phyloP scores from a whole-genome alignment of 1,140 invertebrate genomes.

The Octopus sinensis region DNA sequence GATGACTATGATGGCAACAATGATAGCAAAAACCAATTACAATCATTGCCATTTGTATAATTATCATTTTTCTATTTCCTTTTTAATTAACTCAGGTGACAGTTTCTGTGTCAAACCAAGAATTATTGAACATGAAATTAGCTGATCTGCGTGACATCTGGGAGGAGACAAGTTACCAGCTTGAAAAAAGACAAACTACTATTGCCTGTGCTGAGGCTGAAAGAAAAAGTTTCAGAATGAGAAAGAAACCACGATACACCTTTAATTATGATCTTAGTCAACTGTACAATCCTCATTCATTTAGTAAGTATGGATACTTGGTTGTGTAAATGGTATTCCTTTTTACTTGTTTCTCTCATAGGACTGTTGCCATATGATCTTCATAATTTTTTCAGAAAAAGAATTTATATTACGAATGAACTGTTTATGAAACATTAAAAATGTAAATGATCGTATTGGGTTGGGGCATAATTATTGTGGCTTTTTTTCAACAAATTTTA shows the following conservation, averaged over 20 bases:
- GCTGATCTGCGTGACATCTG: slow-evolving; percentile 74
- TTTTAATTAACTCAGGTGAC: slow-evolving; percentile 41
- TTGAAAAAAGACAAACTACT: slow-evolving; percentile 83
- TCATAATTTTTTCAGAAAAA: no score
- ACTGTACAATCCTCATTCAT: slow-evolving; percentile 23
- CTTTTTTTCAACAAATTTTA: no score
- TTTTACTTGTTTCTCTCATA: background rate
- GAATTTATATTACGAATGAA: no score
- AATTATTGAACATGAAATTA: slow-evolving; percentile 68
- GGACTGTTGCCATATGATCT: no score
- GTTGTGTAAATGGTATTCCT: background rate
- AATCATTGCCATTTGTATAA: no score
- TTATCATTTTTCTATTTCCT: no score
- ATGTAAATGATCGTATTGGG: no score
- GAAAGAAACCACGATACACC: slow-evolving; percentile 55
- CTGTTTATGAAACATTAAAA: no score
- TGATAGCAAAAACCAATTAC: no score
- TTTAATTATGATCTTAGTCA: slow-evolving; percentile 63
- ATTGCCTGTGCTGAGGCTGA: slow-evolving; percentile 76
- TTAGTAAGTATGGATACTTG: background rate
- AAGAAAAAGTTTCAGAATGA: slow-evolving; percentile 61
- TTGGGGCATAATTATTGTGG: no score
- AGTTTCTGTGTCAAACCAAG: slow-evolving; percentile 64
- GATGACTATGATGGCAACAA: no score
- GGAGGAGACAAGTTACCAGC: slow-evolving; percentile 91